Conservation (phyloP, 2,113 vertebrate species). For the Rhabdornis inornatus region DNA sequence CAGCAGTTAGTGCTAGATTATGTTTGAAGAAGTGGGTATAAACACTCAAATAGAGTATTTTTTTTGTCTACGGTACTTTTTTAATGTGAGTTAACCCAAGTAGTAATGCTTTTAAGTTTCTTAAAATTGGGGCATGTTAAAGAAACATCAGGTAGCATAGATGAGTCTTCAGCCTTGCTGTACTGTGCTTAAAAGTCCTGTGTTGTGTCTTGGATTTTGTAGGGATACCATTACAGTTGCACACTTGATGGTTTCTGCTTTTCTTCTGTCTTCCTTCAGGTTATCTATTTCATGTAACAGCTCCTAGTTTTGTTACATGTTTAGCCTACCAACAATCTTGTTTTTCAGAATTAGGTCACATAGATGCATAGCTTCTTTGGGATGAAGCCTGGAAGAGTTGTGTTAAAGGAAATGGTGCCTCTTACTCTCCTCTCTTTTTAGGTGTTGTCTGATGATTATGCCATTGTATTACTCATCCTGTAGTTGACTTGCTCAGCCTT, state of each 20-base stretch:
- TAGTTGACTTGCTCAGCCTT: neutral
- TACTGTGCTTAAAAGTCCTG: rapidly evolving
- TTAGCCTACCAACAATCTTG: neutral
- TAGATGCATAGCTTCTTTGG: neutral
- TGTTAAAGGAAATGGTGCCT: neutral
- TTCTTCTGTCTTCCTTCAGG: neutral
- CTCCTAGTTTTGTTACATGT: neutral
- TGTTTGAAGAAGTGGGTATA: neutral
- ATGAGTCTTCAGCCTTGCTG: neutral
- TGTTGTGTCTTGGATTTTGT: neutral
- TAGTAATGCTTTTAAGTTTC: neutral
- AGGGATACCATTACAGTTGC: neutral
- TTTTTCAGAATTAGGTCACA: neutral
- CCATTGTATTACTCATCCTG: neutral
- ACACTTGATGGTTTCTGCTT: neutral
- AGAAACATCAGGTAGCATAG: rapidly evolving
- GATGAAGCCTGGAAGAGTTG: neutral
- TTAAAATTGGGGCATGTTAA: neutral
- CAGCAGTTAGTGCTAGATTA: neutral
- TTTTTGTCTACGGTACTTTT: neutral
- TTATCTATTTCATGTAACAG: neutral
- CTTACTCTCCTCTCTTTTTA: neutral
- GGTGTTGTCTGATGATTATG: neutral
- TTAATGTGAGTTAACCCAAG: neutral
- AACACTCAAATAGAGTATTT: neutral